Evolutionary conservation across 2,113 vertebrate genomes (phyloP).

Genomic region (Limanda limanda): DNA sequence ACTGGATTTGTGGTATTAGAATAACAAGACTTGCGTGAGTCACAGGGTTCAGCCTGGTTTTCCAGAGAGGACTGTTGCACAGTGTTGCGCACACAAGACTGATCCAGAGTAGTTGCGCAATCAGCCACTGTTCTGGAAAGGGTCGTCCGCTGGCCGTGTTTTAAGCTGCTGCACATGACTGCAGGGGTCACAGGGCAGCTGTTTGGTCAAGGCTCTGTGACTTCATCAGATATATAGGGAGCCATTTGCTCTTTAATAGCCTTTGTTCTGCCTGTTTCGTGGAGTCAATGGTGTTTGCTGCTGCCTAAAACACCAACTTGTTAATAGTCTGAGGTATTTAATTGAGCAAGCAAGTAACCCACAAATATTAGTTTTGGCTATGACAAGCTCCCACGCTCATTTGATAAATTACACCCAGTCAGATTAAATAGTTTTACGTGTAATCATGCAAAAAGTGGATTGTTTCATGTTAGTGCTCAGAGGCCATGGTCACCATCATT

Average conservation of each 20-base stretch:
- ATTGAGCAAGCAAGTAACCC: constrained; percentile 12
- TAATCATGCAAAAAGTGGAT: neutral
- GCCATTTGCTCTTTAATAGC: constrained; percentile 22
- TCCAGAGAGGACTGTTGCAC: constrained; percentile 36
- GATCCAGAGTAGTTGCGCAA: constrained; percentile 55
- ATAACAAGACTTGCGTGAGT: constrained; percentile 22
- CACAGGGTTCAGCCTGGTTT: constrained; percentile 33
- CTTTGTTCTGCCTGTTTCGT: constrained; percentile 15
- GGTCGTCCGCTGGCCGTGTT: constrained; percentile 55
- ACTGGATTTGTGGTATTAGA: constrained; percentile 14
- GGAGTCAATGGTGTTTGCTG: neutral
- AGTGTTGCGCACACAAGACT: constrained; percentile 39
- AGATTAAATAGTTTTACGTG: neutral
- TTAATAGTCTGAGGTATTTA: constrained; percentile 13
- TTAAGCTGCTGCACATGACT: constrained; percentile 59
- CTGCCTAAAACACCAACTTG: constrained; percentile 11
- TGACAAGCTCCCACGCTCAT: neutral
- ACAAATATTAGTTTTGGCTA: neutral
- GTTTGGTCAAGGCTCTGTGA: constrained; percentile 36
- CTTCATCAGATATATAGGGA: constrained; percentile 26
- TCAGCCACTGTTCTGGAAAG: constrained; percentile 57
- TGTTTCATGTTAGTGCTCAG: neutral
- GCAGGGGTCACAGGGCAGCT: constrained; percentile 53
- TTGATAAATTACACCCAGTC: neutral
- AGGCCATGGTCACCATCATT: constrained; percentile 4